Conservation (phyloP, 2,113 vertebrate species). For the Petaurus breviceps region DNA sequence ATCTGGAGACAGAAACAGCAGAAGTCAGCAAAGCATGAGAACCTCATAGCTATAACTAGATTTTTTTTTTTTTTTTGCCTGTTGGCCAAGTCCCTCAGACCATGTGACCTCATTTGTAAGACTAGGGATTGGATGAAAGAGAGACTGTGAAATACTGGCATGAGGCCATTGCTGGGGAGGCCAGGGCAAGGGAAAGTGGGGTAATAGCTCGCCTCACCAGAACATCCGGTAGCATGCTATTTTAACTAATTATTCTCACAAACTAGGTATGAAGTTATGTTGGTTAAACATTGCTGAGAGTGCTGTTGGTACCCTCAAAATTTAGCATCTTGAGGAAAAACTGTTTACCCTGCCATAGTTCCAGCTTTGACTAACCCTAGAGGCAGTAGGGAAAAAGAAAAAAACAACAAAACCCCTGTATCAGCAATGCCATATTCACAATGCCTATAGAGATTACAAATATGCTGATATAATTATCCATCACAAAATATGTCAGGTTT, state of each 20-base stretch:
- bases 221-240: background rate
- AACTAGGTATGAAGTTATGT: background rate
- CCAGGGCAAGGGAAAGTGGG: background rate
- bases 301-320: background rate
- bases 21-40: constrained; percentile 55
- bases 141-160: background rate
- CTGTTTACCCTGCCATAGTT: background rate
- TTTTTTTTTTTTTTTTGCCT: background rate
- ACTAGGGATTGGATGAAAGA: background rate
- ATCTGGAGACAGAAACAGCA: constrained; percentile 58
- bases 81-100: background rate
- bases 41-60: background rate
- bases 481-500: too few relatives aligned
- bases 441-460: too few relatives aligned
- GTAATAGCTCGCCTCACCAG: background rate
- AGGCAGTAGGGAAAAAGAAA: constrained; percentile 64
- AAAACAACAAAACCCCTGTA: background rate
- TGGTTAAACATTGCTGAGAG: background rate
- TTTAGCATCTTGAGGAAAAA: background rate
- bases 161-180: background rate
- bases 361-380: background rate
- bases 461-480: too few relatives aligned
- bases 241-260: background rate
- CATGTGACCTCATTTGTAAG: background rate
- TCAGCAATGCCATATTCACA: too few relatives aligned